Percentiles rank a stretch among this genome's conserved stretches.
Conservation (phyloP, 1,140 invertebrate genomes). For the Eriosoma lanigerum region DNA sequence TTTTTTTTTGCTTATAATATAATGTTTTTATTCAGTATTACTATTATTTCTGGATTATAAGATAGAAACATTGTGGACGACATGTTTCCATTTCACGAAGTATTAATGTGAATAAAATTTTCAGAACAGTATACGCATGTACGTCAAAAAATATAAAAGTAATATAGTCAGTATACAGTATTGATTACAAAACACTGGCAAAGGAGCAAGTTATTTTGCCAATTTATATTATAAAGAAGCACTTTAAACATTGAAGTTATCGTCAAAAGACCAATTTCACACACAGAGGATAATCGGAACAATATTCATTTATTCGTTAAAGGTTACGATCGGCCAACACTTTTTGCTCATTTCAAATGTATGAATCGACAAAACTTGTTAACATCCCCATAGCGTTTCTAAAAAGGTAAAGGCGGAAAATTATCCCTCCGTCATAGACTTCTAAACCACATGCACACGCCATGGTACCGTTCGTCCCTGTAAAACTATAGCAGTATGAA, state of each 20-base stretch:
- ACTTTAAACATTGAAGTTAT: neutral
- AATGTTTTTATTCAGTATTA: too few species aligned
- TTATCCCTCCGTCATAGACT: neutral
- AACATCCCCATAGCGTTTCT: neutral
- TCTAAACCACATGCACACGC: neutral
- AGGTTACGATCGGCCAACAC: constrained; percentile 6
- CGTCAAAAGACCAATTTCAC: constrained; percentile 44
- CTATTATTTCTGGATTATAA: too few species aligned
- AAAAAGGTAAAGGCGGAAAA: neutral
- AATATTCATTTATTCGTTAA: constrained; percentile 38
- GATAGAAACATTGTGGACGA: too few species aligned
- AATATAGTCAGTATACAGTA: neutral
- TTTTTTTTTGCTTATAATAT: too few species aligned
- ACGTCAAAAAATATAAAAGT: too few species aligned
- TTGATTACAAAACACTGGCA: neutral
- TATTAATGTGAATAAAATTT: too few species aligned
- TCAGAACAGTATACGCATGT: too few species aligned
- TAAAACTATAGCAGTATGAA: neutral
- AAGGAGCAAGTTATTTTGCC: neutral
- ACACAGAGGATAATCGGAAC: neutral
- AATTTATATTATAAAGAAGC: constrained; percentile 23
- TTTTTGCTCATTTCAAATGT: constrained; percentile 45
- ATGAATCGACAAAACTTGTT: constrained; percentile 51
- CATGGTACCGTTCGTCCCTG: constrained; percentile 36
- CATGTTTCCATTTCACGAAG: too few species aligned